Evolutionary conservation across 1,140 invertebrate species (phyloP), one percentile per base, ranked within the genome.

Genomic region (Cydia fagiglandana): DNA sequence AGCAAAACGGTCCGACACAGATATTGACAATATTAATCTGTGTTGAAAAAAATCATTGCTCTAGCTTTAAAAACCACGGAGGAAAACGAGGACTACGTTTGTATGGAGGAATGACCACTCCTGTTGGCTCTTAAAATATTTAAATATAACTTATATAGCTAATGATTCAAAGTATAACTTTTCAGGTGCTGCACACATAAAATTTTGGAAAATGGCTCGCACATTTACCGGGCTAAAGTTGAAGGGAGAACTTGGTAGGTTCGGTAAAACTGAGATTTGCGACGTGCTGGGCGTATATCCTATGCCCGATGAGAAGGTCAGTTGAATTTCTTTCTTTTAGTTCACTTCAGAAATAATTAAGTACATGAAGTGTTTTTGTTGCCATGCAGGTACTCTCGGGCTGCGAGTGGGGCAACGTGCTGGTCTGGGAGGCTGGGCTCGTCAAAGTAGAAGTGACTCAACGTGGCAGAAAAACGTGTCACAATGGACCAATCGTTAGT

Each of bases 151-250:
- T 34, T 34, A 34, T 34, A 34, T 34, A 34, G 13, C 3, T 50
- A 50, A 2, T 50, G 47, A 15, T 15, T 15, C 12, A 15, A 15
- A 4, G 15, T 24, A 56, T 64, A n/a, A 64, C 74, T 47, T 76
- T 83, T 73, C 74, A 95, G 95, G 94, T 74, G 93, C 89, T 15
- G 89, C 89, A 66, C 97, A 98, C 86, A 97, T 98, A 75, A 97
- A 97, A 93, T 98, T 98, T 93, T 98, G 98, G 98, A 98, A 97
- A 94, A 98, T 98, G 95, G 95, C 96, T 0, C 86, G 95, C 80
- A 98, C 98, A 0, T 98, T 98, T 85, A 98, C 97, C 0, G 97
- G 97, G 2, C 88, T 98, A 0, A 99, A 99, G 88, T 91, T 99
- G 2, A 95, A 98, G 91, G 97, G 97, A 3, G 95, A 96, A 84